Evolutionary conservation across 2,113 vertebrate genomes (phyloP).

Genomic region (Gasterosteus nipponicus): DNA sequence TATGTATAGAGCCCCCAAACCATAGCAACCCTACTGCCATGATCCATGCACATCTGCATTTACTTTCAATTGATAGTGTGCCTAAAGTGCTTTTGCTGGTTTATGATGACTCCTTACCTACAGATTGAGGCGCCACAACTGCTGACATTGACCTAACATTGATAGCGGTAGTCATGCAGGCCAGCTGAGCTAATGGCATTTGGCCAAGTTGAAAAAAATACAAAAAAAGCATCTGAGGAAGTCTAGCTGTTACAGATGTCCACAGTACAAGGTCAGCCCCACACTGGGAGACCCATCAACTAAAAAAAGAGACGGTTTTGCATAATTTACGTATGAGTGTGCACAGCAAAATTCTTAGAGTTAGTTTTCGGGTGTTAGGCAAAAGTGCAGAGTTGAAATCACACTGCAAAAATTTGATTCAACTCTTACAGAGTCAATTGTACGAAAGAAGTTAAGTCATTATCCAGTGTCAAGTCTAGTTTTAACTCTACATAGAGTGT

Average conservation of each 20-base stretch:
- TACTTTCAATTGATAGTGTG: neutral
- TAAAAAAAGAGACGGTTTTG: neutral
- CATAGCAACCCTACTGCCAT: neutral
- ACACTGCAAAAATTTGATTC: no score
- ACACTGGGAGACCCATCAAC: neutral
- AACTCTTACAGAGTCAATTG: no score
- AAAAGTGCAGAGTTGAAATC: no score
- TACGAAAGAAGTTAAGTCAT: no score
- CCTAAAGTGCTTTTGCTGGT: neutral
- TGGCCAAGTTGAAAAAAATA: neutral
- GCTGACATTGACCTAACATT: slow-evolving; percentile 41
- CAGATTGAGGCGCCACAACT: neutral
- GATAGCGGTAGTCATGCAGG: slow-evolving; percentile 10
- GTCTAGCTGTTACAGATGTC: slow-evolving; percentile 4
- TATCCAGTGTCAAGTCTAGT: no score
- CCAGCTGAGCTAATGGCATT: slow-evolving; percentile 5
- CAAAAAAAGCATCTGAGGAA: slow-evolving; percentile 5
- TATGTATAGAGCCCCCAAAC: neutral
- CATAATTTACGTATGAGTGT: neutral
- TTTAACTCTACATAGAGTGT: no score
- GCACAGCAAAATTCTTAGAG: no score
- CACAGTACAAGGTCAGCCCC: slow-evolving; percentile 1
- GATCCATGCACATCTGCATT: neutral
- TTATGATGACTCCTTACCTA: neutral
- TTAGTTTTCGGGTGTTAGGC: no score